phyloP scores from a whole-genome alignment of 2,888 invertebrate species.

The Coelinius sp. region DNA sequence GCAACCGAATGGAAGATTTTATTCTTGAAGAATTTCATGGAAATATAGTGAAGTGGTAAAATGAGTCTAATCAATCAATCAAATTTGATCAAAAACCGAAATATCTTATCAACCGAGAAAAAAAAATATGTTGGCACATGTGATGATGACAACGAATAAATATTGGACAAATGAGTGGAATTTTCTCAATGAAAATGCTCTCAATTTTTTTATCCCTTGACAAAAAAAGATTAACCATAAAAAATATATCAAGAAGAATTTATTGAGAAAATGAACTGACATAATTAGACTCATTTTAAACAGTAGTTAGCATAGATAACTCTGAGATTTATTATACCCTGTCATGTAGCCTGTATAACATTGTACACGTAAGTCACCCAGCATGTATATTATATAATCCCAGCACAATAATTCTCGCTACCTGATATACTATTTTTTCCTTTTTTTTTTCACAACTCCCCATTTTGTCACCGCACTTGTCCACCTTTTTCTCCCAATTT shows the following conservation, averaged over 20 bases:
- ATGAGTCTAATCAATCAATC: too few species aligned
- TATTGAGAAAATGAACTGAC: neutral
- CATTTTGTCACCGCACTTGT: neutral
- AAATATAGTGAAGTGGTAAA: too few species aligned
- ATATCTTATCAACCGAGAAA: too few species aligned
- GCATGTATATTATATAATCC: slow-evolving; percentile 4
- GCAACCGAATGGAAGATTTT: too few species aligned
- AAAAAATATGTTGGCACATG: too few species aligned
- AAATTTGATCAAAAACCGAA: too few species aligned
- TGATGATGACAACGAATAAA: too few species aligned
- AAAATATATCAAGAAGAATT: neutral
- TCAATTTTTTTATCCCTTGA: slow-evolving; percentile 37
- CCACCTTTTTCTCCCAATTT: slow-evolving; percentile 2
- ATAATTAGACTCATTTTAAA: neutral
- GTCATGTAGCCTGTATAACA: neutral
- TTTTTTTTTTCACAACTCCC: neutral
- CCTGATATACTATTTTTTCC: neutral
- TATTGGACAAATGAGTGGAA: too few species aligned
- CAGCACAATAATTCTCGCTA: neutral
- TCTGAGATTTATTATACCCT: neutral
- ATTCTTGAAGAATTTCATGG: too few species aligned
- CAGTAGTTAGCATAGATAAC: neutral
- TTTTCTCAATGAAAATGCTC: too few species aligned
- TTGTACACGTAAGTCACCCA: neutral
- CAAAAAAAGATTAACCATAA: neutral